A percentile compares a stretch with the other conserved stretches of the same genome.
phyloP scores from a whole-genome alignment of 2,888 invertebrate species.

The Diogma glabrata region DNA sequence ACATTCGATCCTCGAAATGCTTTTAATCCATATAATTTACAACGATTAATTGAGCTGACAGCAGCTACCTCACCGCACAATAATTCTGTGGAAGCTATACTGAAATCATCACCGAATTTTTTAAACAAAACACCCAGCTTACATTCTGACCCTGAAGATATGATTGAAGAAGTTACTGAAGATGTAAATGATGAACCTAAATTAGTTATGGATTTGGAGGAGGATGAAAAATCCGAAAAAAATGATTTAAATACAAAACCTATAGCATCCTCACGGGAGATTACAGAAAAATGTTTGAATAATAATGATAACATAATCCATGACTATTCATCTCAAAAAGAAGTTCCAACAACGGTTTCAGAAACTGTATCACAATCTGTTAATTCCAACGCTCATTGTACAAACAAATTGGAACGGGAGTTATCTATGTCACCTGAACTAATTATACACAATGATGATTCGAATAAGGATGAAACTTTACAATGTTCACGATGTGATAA shows the following conservation, averaged over 20 bases:
- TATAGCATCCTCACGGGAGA: background rate
- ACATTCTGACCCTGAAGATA: slow-evolving; percentile 44
- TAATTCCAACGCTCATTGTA: background rate
- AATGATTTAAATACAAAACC: slow-evolving; percentile 24
- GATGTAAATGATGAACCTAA: slow-evolving; percentile 46
- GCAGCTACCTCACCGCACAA: slow-evolving; percentile 26
- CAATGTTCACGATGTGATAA: slow-evolving; percentile 49
- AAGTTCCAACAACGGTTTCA: slow-evolving; percentile 44
- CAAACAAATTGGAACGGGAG: too few species aligned
- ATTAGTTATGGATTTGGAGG: slow-evolving; percentile 58
- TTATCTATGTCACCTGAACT: background rate
- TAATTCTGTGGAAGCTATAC: slow-evolving; percentile 15
- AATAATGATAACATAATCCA: background rate
- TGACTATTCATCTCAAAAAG: slow-evolving; percentile 24
- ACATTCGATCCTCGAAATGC: slow-evolving; percentile 29
- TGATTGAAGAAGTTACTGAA: slow-evolving; percentile 49
- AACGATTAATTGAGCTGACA: slow-evolving; percentile 32
- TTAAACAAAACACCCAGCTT: slow-evolving; percentile 16
- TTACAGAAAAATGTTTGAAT: slow-evolving; percentile 21
- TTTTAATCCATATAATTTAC: slow-evolving; percentile 34
- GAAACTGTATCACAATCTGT: slow-evolving; percentile 22
- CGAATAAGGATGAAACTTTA: slow-evolving; percentile 30
- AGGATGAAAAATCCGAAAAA: slow-evolving; percentile 41
- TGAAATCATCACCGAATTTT: slow-evolving; percentile 12
- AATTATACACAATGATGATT: slow-evolving; percentile 11